phyloP scores from a whole-genome alignment of 2,113 vertebrate genomes.

The Elephantulus edwardii region DNA sequence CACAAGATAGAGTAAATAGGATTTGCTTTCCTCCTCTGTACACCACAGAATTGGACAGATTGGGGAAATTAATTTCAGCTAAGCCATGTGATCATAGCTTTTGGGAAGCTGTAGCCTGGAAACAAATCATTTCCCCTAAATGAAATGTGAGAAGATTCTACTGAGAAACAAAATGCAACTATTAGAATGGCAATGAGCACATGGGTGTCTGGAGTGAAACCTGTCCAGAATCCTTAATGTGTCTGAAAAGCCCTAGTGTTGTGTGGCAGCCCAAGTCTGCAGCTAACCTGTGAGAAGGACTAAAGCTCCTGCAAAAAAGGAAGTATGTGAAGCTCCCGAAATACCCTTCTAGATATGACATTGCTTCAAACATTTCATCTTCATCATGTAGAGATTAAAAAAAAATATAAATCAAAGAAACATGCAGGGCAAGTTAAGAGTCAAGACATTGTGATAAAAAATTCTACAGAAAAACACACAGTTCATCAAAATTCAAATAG shows the following conservation, averaged over 20 bases:
- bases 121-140: constrained; percentile 54
- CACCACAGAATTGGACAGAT: constrained; percentile 28
- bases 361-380: background rate
- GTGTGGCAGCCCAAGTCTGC: background rate
- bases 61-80: constrained; percentile 41
- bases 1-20: background rate
- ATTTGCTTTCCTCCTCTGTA: background rate
- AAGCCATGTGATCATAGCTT: background rate
- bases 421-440: background rate
- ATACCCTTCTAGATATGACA: background rate
- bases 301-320: background rate
- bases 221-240: constrained; percentile 35
- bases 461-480: background rate
- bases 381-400: background rate
- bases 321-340: background rate
- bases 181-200: background rate
- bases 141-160: constrained; percentile 68
- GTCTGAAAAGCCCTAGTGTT: background rate
- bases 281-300: background rate
- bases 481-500: constrained; percentile 25
- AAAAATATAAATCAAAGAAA: constrained; percentile 13
- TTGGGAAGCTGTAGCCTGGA: constrained; percentile 62
- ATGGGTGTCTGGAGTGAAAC: constrained; percentile 37
- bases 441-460: background rate
- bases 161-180: constrained; percentile 37